phyloP scores from a whole-genome alignment of 1,140 invertebrate genomes.

The Brachionus calyciflorus region DNA sequence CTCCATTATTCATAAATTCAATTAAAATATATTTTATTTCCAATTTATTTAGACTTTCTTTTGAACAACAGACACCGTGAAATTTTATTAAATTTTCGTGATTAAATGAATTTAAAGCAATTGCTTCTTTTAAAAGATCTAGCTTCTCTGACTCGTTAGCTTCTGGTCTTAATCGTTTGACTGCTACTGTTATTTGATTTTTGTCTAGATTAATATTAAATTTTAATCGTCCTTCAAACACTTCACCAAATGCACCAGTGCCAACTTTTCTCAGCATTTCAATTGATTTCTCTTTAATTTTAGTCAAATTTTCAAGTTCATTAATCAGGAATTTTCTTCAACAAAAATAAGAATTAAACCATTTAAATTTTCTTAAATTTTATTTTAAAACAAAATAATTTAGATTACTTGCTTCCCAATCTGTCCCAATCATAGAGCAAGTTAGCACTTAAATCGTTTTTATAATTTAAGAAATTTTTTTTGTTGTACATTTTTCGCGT shows the following conservation, averaged over 20 bases:
- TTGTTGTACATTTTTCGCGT: too few species aligned
- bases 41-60: background rate
- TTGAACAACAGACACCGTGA: conserved; percentile 33
- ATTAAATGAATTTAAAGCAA: conserved; percentile 27
- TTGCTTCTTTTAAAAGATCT: conserved; percentile 42
- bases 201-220: background rate
- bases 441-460: conserved; percentile 1
- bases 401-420: background rate
- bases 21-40: conserved; percentile 33
- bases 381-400: background rate
- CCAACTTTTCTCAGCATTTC: background rate
- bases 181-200: background rate
- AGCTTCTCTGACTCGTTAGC: conserved; percentile 35
- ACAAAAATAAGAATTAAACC: background rate
- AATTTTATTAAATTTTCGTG: conserved; percentile 34
- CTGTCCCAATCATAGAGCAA: conserved; percentile 15
- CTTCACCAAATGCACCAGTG: conserved; percentile 12
- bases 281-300: background rate
- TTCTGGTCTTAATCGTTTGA: background rate
- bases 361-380: background rate
- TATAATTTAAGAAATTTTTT: too few species aligned
- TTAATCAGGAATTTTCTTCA: background rate
- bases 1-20: conserved; percentile 39
- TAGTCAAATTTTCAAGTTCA: conserved; percentile 10
- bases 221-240: background rate